phyloP scores from a whole-genome alignment of 2,888 invertebrate species.

The Calliphora vomitoria region DNA sequence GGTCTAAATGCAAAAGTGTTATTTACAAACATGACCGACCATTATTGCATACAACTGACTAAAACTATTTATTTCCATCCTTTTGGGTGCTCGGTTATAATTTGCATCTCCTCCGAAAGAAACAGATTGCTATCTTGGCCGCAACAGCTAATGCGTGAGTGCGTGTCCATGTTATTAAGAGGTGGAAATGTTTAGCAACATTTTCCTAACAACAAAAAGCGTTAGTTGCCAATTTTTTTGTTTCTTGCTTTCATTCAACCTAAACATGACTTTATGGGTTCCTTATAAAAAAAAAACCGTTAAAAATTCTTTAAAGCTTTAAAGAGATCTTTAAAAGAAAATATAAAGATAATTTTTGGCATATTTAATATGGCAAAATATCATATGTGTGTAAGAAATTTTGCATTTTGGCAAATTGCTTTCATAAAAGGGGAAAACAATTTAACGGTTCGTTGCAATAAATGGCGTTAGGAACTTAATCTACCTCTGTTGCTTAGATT shows the following conservation, averaged over 20 bases:
- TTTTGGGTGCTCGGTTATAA: constrained; percentile 25
- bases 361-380: constrained; percentile 34
- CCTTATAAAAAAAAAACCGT: constrained; percentile 13
- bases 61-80: constrained; percentile 5
- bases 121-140: constrained; percentile 40
- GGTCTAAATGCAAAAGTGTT: neutral
- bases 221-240: neutral
- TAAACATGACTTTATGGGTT: constrained; percentile 38
- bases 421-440: neutral
- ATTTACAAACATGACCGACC: neutral
- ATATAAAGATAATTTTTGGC: constrained; percentile 37
- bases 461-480: constrained; percentile 14
- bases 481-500: neutral
- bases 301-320: constrained; percentile 19
- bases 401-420: constrained; percentile 29
- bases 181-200: constrained; percentile 67
- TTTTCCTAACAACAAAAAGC: neutral
- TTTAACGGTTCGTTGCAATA: constrained; percentile 12
- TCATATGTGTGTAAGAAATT: neutral
- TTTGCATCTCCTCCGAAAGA: constrained; percentile 61
- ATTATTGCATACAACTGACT: neutral
- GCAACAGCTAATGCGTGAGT: constrained; percentile 68
- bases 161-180: constrained; percentile 66
- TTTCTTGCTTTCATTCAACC: neutral
- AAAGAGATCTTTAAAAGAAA: constrained; percentile 1